Evolutionary conservation across 2,888 invertebrate species (phyloP), one percentile per base, ranked within the genome.

Genomic region (Drosophila sordidula): DNA sequence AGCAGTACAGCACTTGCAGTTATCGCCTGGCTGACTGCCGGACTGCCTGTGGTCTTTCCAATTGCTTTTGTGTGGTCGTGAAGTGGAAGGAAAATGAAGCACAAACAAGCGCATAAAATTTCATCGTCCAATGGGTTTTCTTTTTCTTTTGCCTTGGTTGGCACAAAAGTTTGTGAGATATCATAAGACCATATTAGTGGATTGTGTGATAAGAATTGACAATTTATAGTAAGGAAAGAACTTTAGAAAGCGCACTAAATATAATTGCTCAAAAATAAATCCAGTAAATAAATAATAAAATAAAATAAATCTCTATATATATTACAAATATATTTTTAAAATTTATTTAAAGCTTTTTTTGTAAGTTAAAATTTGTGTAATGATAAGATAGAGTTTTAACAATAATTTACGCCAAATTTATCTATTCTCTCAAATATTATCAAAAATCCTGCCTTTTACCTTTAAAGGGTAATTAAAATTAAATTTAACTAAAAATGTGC

Each of bases 51-150:
- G 56, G 62, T 55, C 52, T 47, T 57, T 67, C 50, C 56, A 36
- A 62, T 50, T 78, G 61, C 46, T 56, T 36, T 54, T 45, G 29
- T 55, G 41, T 57, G 56, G 41, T 56, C 36, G 58, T 57, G 39
- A 81, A 81, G 75, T 81, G 76, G 51, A 61, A 49, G 42, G 51
- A 67, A 59, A 66, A 65, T 68, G 61, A 78, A 64, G 36, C 67
- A 68, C 65, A 67, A 72, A 75, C 74, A 62, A 63, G 62, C 75
- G 65, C 56, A 76, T 78, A 58, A 81, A 69, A 81, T 75, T 69
- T 78, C 64, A 78, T 71, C 58, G 57, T 72, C 54, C 56, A 71
- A 63, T 36, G 64, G 47, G 44, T 52, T 49, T 52, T 52, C 22
- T 45, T 46, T 55, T 55, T 16, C 38, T 52, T 51, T 56, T 44